These are phyloP conservation scores for Meloidogyne floridensis DNA, from an alignment of 1,140 invertebrate genomes.

Conservation along the genomic window DNA sequence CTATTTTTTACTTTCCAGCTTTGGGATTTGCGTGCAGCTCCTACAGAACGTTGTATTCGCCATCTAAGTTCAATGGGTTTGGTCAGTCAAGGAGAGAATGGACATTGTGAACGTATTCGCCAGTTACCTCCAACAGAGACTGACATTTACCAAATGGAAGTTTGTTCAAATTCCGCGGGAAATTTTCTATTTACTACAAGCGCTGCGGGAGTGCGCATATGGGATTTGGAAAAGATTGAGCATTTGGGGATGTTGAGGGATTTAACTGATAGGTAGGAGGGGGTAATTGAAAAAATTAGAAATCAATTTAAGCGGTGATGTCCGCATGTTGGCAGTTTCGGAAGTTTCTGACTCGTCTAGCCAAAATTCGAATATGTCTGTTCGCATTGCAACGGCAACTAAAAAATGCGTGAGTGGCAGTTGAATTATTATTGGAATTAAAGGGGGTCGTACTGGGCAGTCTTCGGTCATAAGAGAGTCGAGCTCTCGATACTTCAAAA, in stretches of 20 bases:
- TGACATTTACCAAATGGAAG: neutral
- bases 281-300: neutral
- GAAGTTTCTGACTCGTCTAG: neutral
- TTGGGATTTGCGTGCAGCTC: slow-evolving; percentile 8
- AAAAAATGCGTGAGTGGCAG: neutral
- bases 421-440: neutral
- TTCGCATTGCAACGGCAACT: slow-evolving; percentile 2
- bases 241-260: slow-evolving; percentile 13
- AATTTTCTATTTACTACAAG: slow-evolving; percentile 15
- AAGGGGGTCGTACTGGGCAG: neutral
- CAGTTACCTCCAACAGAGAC: slow-evolving; percentile 11
- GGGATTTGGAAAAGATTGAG: slow-evolving; percentile 15
- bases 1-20: neutral
- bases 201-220: neutral
- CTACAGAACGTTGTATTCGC: neutral
- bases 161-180: neutral
- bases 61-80: slow-evolving; percentile 13
- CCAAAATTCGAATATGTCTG: neutral
- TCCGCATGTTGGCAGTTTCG: neutral
- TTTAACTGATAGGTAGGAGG: neutral
- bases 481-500: too few relatives aligned
- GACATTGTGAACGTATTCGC: neutral
- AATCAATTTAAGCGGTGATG: neutral
- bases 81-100: slow-evolving; percentile 10
- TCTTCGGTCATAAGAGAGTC: too few relatives aligned